Percentiles rank a stretch among this genome's conserved stretches.
Conservation (phyloP, 2,888 invertebrate genomes). For the Callimorpha dominula region DNA sequence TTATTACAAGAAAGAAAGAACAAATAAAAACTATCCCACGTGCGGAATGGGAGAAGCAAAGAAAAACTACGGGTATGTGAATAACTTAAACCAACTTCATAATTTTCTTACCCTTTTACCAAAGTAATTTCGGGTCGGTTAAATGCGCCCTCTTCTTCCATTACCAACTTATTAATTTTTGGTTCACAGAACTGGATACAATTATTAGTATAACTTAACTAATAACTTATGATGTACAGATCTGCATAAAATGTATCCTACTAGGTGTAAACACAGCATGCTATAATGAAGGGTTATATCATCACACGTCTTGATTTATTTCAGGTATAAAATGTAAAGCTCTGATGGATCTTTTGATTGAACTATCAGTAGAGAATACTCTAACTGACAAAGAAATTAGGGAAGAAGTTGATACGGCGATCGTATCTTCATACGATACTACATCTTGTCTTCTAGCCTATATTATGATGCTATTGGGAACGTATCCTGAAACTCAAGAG, state of each 20-base stretch:
- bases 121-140: too few species aligned
- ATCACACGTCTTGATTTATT: constrained; percentile 12
- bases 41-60: constrained; percentile 35
- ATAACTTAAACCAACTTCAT: neutral
- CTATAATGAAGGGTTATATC: too few species aligned
- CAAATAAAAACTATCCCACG: constrained; percentile 29
- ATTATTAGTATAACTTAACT: too few species aligned
- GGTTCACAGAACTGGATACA: too few species aligned
- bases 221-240: too few species aligned
- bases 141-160: too few species aligned
- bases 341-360: constrained; percentile 79
- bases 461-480: constrained; percentile 41
- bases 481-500: constrained; percentile 43
- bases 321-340: constrained; percentile 66
- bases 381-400: constrained; percentile 77
- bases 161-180: too few species aligned
- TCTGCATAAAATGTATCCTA: too few species aligned
- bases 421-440: constrained; percentile 54
- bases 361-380: constrained; percentile 65
- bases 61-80: constrained; percentile 31
- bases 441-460: constrained; percentile 43
- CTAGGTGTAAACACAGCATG: too few species aligned
- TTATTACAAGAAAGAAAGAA: constrained; percentile 45
- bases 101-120: too few species aligned
- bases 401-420: constrained; percentile 83